phyloP scores from a whole-genome alignment of 2,113 vertebrate genomes.

The Grus americana region DNA sequence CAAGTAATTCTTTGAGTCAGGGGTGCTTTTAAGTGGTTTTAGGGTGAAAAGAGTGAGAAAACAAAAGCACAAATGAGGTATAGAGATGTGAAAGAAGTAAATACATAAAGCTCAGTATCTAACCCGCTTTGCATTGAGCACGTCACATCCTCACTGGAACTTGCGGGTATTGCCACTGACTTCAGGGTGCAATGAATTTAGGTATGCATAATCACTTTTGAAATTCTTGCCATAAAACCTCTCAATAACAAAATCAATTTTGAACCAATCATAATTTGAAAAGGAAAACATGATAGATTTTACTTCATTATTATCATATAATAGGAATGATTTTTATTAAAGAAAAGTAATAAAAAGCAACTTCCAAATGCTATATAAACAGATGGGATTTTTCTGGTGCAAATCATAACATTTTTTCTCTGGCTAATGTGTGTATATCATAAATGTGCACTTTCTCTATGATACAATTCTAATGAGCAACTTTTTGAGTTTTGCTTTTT shows the following conservation, averaged over 20 bases:
- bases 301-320: not conserved
- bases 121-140: not conserved
- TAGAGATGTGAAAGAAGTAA: not conserved
- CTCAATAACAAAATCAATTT: not conserved
- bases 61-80: not conserved
- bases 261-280: not conserved
- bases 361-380: not conserved
- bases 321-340: not conserved
- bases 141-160: not conserved
- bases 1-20: not conserved
- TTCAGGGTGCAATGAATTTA: not conserved
- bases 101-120: not conserved
- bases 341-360: not conserved
- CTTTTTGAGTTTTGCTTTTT: not conserved
- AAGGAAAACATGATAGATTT: not conserved
- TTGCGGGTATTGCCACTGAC: not conserved
- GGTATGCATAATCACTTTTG: not conserved
- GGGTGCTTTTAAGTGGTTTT: not conserved
- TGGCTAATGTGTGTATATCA: not conserved
- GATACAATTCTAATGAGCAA: not conserved
- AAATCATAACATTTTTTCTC: not conserved
- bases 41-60: not conserved
- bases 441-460: not conserved
- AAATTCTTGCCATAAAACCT: not conserved
- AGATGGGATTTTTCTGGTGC: rapidly evolving